Evolutionary conservation across 2,888 invertebrate genomes (phyloP).

Genomic region (Macrosoma leucophasiata): DNA sequence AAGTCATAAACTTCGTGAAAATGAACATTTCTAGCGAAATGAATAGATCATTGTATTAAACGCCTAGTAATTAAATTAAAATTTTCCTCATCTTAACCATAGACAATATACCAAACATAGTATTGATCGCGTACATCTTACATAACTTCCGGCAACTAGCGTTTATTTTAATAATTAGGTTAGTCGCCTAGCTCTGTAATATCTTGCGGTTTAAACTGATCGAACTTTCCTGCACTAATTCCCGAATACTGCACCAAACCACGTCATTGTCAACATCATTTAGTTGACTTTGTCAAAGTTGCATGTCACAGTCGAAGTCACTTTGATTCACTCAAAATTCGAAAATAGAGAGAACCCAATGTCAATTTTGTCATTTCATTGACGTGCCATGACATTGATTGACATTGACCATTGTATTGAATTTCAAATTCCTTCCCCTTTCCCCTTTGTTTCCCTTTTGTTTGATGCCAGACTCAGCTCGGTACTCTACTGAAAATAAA

Average conservation of each 20-base stretch:
- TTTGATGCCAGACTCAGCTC: no score
- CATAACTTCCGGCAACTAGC: conserved; percentile 31
- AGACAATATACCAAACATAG: conserved; percentile 22
- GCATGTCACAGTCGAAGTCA: no score
- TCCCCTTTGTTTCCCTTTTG: no score
- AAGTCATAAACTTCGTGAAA: background rate
- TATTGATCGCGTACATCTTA: conserved; percentile 32
- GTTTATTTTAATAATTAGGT: conserved; percentile 27
- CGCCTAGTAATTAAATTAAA: conserved; percentile 1
- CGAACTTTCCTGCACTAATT: conserved; percentile 4
- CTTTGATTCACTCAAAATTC: no score
- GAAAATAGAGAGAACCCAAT: no score
- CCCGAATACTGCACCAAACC: conserved; percentile 6
- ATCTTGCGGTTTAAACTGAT: conserved; percentile 3
- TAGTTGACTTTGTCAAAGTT: conserved; percentile 32
- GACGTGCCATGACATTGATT: no score
- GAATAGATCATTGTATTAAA: background rate
- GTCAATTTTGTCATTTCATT: no score
- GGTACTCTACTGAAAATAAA: no score
- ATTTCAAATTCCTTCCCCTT: no score
- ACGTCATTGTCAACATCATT: conserved; percentile 31
- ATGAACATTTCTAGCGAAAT: background rate
- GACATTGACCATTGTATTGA: no score
- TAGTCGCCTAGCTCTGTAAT: conserved; percentile 1
- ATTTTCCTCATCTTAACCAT: conserved; percentile 14